Evolutionary conservation across 2,797 vertebrate genomes (phyloP).

Genomic region (Fratercula arctica): DNA sequence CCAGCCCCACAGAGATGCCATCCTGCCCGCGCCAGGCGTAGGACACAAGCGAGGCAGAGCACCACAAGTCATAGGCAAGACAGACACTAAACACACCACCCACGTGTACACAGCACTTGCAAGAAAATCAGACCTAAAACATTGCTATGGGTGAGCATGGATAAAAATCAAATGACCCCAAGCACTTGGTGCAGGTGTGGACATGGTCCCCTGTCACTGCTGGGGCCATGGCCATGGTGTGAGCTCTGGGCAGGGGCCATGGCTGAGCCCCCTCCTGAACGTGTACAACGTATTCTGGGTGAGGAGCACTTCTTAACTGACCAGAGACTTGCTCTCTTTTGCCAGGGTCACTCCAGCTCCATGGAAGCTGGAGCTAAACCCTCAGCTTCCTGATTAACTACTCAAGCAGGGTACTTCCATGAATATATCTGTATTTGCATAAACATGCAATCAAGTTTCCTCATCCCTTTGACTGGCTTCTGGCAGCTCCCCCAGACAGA

Average conservation of each 20-base stretch:
- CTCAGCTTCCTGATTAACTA: neutral
- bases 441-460: constrained; percentile 68
- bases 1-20: neutral
- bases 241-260: neutral
- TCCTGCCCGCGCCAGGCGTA: neutral
- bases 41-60: neutral
- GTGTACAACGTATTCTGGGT: accelerated
- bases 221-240: accelerated
- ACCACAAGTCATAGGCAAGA: neutral
- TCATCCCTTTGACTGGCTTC: constrained; percentile 70
- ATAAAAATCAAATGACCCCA: constrained; percentile 42
- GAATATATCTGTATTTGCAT: constrained; percentile 60
- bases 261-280: neutral
- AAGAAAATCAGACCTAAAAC: neutral
- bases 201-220: neutral
- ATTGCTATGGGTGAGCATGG: constrained; percentile 10
- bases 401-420: constrained; percentile 36
- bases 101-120: accelerated
- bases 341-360: neutral
- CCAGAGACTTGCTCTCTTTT: neutral
- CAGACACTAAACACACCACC: neutral
- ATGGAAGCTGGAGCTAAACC: neutral
- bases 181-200: accelerated
- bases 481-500: constrained; percentile 71
- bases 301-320: neutral